phyloP scores from a whole-genome alignment of 92 coral and sea anemone species.

The Micromussa lordhowensis region DNA sequence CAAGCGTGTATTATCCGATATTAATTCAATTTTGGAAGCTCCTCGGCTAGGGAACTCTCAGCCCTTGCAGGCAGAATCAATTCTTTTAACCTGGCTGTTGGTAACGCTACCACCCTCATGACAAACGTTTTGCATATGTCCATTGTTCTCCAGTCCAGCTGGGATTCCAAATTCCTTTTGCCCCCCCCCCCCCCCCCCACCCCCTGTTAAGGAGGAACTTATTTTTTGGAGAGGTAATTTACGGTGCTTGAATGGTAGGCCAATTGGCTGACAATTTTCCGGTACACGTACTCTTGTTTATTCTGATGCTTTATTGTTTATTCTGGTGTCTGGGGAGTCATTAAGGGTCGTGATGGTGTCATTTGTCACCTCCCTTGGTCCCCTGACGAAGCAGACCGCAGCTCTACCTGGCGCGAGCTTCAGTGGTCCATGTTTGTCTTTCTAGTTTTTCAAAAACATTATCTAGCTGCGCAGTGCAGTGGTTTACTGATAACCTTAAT shows the following conservation, averaged over 20 bases:
- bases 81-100: background rate
- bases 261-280: background rate
- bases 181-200: background rate
- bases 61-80: too few relatives aligned
- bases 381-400: too few relatives aligned
- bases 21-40: too few relatives aligned
- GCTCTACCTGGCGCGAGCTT: too few relatives aligned
- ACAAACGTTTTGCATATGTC: background rate
- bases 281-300: slow-evolving; percentile 12
- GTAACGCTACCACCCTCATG: background rate
- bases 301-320: slow-evolving; percentile 52
- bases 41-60: too few relatives aligned
- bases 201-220: slow-evolving; percentile 21
- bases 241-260: slow-evolving; percentile 13
- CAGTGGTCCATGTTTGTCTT: too few relatives aligned
- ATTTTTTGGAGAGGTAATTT: slow-evolving; percentile 56
- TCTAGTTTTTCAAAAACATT: too few relatives aligned
- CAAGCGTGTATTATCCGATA: too few relatives aligned
- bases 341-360: too few relatives aligned
- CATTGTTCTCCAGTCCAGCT: background rate
- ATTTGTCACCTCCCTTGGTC: too few relatives aligned
- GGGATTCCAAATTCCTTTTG: slow-evolving; percentile 5
- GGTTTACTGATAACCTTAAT: slow-evolving; percentile 52
- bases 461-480: slow-evolving; percentile 15
- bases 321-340: slow-evolving; percentile 4